Evolutionary conservation across 2,797 vertebrate species (phyloP), one percentile per base, ranked within the genome.

Genomic region (Gymnoscopelus braueri): DNA sequence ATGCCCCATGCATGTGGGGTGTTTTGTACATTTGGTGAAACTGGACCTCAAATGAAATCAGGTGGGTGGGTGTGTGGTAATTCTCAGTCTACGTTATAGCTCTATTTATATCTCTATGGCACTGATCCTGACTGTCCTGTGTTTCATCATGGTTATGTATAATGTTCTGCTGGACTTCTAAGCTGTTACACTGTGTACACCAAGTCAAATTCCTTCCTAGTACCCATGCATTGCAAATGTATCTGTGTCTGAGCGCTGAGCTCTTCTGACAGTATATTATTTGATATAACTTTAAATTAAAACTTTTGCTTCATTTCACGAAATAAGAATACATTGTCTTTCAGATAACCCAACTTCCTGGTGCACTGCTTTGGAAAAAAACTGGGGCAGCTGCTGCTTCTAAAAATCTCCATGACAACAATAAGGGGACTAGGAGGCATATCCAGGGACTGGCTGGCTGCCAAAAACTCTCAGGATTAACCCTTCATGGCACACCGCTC

Each of bases 1-100:
- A 66, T 57, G 83, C 88, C 29, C 84, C 26, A 29, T 29, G 19
- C 35, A 7, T 52, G 65, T 75, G 10, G 67, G 13, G 50, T 94
- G 90, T 71, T 44, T 44, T 2, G 70, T 63, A 32, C 77, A 81
- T 78, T 80, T 94, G 71, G 64, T 93, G 24, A 93, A 93, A 81
- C 77, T 94, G 79, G 91, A 93, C 84, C 87, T 94, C 5, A 89
- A 83, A 79, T 87, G 88, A 58, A 90, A 88, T 79, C 90, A 91
- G 82, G 91, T 94, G 74, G 78, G 53, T 58, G 51, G 26, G 3
- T 35, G 50, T 4, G 3, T 39, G 23, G 19, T 32, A 24, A 11
- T 63, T 24, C 14, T 5, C 48, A 23, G 19, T 15, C 50, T 51
- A 51, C 1, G 3, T n/a, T 3, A 49, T 13, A 47, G 11, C 19